phyloP scores from a whole-genome alignment of 2,888 invertebrate species.

The Drosophila monieri region DNA sequence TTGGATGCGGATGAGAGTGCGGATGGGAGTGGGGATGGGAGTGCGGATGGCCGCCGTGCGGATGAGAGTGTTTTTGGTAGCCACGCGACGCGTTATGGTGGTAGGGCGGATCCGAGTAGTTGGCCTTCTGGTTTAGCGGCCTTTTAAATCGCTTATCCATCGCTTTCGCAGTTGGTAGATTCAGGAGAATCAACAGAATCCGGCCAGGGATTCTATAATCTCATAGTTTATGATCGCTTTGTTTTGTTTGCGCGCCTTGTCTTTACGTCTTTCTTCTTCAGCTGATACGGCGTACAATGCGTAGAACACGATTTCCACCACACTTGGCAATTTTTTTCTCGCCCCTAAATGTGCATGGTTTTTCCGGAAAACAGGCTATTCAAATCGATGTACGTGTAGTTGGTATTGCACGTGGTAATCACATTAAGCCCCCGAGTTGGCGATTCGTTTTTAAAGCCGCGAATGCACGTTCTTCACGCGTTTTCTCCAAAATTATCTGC shows the following conservation, averaged over 20 bases:
- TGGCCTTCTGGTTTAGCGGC: slow-evolving; percentile 41
- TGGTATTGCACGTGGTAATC: slow-evolving; percentile 29
- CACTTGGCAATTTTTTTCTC: slow-evolving; percentile 59
- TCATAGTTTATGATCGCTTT: slow-evolving; percentile 46
- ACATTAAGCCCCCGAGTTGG: slow-evolving; percentile 32
- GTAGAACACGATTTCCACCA: slow-evolving; percentile 68
- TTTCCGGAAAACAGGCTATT: slow-evolving; percentile 45
- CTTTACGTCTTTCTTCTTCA: slow-evolving; percentile 46
- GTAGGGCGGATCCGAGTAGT: slow-evolving; percentile 48
- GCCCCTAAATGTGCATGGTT: slow-evolving; percentile 45
- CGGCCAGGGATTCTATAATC: slow-evolving; percentile 23
- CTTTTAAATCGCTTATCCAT: slow-evolving; percentile 71
- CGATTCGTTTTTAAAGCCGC: slow-evolving; percentile 29
- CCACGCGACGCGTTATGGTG: slow-evolving; percentile 25
- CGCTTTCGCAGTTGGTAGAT: slow-evolving; percentile 12
- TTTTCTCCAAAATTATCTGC: slow-evolving; percentile 48
- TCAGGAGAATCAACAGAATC: slow-evolving; percentile 6
- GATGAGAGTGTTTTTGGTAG: slow-evolving; percentile 27
- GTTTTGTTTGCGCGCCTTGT: slow-evolving; percentile 33
- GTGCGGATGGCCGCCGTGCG: slow-evolving; percentile 30
- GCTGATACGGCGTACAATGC: slow-evolving; percentile 70
- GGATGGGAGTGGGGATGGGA: slow-evolving; percentile 16
- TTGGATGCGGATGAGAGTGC: slow-evolving; percentile 34
- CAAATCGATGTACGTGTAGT: slow-evolving; percentile 26
- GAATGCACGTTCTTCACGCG: slow-evolving; percentile 32